Evolutionary conservation across 2,888 invertebrate genomes (phyloP), one percentile per base, ranked within the genome.

Genomic region (Mayetiola destructor): DNA sequence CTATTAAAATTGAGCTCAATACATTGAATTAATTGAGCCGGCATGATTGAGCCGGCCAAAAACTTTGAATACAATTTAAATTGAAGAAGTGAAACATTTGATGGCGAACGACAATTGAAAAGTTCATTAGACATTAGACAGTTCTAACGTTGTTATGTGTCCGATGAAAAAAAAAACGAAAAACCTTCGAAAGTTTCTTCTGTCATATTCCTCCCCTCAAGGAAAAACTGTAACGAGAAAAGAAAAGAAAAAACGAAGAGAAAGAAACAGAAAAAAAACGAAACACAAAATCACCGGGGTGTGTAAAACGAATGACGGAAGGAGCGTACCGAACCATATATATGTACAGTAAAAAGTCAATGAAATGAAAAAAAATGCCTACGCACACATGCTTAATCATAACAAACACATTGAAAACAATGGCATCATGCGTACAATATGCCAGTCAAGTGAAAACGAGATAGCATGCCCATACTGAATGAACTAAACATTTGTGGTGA

Each of bases 261-360:
- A 20, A 39, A 39, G 18, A 16, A 40, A 4, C 20, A 40, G 20
- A 40, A 21, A 10, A 8, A 21, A 23, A 10, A 40, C 29, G 48
- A 48, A 48, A 9, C 6, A 14, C 48, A 27, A 48, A 48, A 48
- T 27, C 23, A 48, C 48, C 48, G 48, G 48, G 48, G 48, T 48
- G 48, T 48, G 48, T 48, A 27, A 27, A 48, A 9, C 16, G 27
- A 27, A 48, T 48, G 48, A 48, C 48, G 48, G 48, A 48, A 48
- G 48, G n/a, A 48, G 14, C 14, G 2, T 27, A 27, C 23, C 48
- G 27, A 27, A 48, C 48, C 23, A n/a, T n/a, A n/a, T n/a, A n/a
- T n/a, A n/a, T n/a, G n/a, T n/a, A n/a, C n/a, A 48, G 48, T 23
- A 48, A 48, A 48, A 48, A 48, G 48, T 9, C 29, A 53, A 53